Evolutionary conservation across 2,113 vertebrate genomes (phyloP).

Genomic region (Dolichallabes microphthalmus): DNA sequence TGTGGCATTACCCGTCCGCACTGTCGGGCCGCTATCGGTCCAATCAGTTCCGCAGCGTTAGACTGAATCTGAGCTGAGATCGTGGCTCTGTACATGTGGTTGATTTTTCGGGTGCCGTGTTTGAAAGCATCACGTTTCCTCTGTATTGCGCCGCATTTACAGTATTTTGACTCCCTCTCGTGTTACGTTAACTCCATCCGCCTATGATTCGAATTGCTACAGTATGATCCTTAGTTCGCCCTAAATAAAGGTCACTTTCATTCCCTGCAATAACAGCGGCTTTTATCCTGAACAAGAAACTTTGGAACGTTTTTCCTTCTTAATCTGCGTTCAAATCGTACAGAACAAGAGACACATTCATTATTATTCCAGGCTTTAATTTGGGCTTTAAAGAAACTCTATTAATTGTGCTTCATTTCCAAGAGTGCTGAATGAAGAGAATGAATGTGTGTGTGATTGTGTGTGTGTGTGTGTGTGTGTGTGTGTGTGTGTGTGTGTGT

Average conservation of each 20-base stretch:
- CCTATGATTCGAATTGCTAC: background rate
- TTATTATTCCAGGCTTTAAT: background rate
- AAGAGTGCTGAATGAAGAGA: slow-evolving; percentile 58
- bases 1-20: no score
- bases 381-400: slow-evolving; percentile 29
- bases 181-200: background rate
- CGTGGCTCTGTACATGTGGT: no score
- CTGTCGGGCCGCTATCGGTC: no score
- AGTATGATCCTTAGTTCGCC: background rate
- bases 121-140: background rate
- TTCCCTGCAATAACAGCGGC: background rate
- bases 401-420: slow-evolving; percentile 49
- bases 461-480: background rate
- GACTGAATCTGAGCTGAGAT: no score
- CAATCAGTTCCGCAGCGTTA: no score
- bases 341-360: slow-evolving; percentile 12
- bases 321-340: slow-evolving; percentile 11
- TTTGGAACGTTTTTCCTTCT: background rate
- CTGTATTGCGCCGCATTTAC: background rate
- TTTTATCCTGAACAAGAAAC: background rate
- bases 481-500: background rate
- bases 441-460: background rate
- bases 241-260: background rate
- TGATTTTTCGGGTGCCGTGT: background rate
- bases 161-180: background rate